phyloP scores from a whole-genome alignment of 2,113 vertebrate genomes.

The Xerus inauris region DNA sequence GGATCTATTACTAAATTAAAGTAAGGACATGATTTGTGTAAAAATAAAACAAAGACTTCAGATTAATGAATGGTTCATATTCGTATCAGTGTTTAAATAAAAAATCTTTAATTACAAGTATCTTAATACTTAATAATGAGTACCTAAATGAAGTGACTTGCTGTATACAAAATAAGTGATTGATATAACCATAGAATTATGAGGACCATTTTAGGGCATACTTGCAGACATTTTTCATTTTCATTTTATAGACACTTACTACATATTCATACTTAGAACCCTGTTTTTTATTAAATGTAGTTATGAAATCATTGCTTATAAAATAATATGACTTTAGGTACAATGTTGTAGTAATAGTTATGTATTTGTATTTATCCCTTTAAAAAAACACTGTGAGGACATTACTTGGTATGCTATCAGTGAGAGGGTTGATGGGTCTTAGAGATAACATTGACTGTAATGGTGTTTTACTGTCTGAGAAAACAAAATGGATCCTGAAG shows the following conservation, averaged over 20 bases:
- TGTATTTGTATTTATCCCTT: not conserved
- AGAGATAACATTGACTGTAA: not conserved
- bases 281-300: not conserved
- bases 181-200: not conserved
- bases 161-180: not conserved
- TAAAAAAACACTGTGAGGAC: not conserved
- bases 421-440: not conserved
- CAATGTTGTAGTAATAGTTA: not conserved
- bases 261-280: not conserved
- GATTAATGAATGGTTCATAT: not conserved
- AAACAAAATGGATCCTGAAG: not conserved
- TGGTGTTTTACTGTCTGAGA: constrained; percentile 13
- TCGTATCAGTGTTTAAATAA: not conserved
- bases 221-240: not conserved
- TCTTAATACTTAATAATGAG: not conserved
- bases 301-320: not conserved
- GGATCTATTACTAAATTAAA: not conserved
- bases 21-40: not conserved
- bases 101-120: not conserved
- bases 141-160: not conserved
- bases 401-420: not conserved
- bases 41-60: not conserved
- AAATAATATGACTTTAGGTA: not conserved
- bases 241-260: not conserved
- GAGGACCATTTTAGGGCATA: not conserved